Evolutionary conservation across 1,140 invertebrate genomes (phyloP).

Genomic region (Drosophila sulfurigaster): DNA sequence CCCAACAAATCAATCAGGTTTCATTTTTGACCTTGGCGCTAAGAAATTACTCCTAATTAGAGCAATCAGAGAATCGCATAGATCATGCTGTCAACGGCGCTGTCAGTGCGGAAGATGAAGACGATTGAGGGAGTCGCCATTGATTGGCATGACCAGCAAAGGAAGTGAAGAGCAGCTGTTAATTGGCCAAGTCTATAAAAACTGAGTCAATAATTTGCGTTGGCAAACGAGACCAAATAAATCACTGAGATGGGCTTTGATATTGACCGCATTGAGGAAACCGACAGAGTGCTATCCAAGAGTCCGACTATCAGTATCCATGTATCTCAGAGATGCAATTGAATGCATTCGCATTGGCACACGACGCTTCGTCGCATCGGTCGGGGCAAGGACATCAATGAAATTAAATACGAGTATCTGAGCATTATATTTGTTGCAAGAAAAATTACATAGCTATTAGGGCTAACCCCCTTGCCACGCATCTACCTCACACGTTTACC

Average conservation of each 20-base stretch:
- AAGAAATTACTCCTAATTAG: constrained; percentile 52
- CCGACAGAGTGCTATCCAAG: neutral
- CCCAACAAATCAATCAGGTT: constrained; percentile 43
- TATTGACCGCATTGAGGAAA: constrained; percentile 52
- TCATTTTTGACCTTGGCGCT: constrained; percentile 27
- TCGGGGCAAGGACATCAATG: constrained; percentile 73
- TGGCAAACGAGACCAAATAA: constrained; percentile 47
- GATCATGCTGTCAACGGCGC: constrained; percentile 58
- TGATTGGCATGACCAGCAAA: constrained; percentile 51
- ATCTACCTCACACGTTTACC: constrained; percentile 46
- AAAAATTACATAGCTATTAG: constrained; percentile 81
- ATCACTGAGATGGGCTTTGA: constrained; percentile 69
- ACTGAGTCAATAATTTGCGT: constrained; percentile 50
- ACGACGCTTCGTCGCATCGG: constrained; percentile 41
- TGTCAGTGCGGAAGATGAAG: constrained; percentile 8
- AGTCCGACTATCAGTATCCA: neutral
- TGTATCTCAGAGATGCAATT: constrained; percentile 12
- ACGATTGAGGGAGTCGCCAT: neutral
- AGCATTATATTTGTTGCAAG: constrained; percentile 47
- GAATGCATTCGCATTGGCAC: constrained; percentile 53
- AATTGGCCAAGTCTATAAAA: constrained; percentile 78
- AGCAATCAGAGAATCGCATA: constrained; percentile 40
- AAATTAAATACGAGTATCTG: constrained; percentile 51
- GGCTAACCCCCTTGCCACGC: neutral
- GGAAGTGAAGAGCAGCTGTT: constrained; percentile 75